These are phyloP conservation scores for Enteromius afrohamiltoni DNA, from an alignment of 2,797 vertebrate species.

Conservation along the genomic window DNA sequence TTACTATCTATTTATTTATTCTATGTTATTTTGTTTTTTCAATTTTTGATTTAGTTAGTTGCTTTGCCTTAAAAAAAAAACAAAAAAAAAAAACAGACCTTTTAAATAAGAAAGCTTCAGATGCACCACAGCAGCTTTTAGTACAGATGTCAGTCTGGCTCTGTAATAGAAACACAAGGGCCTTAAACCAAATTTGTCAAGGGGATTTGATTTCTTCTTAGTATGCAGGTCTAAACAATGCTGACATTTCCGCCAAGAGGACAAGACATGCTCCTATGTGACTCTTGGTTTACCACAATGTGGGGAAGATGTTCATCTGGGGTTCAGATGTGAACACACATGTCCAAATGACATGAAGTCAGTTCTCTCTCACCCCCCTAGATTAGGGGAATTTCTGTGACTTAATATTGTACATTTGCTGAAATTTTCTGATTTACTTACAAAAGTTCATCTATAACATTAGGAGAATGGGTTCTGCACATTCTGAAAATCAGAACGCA, in stretches of 20 bases:
- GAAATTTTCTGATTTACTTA: neutral
- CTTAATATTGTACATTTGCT: neutral
- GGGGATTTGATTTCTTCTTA: conserved; percentile 27
- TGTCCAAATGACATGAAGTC: conserved; percentile 24
- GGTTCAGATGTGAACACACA: conserved; percentile 52
- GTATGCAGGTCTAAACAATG: conserved; percentile 32
- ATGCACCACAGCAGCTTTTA: conserved; percentile 33
- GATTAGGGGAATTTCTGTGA: conserved; percentile 20
- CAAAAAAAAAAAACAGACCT: neutral
- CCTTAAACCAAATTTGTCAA: conserved; percentile 33
- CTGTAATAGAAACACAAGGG: conserved; percentile 16
- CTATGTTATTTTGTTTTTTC: too few species aligned
- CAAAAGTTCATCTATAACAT: neutral
- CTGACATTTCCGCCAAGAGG: conserved; percentile 46
- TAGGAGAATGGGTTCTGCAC: neutral
- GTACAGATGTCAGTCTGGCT: conserved; percentile 43
- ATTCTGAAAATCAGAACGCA: neutral
- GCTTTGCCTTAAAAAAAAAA: conserved; percentile 1
- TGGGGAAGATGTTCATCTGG: conserved; percentile 47
- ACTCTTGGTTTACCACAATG: conserved; percentile 7
- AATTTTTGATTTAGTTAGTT: too few species aligned
- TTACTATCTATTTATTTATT: too few species aligned
- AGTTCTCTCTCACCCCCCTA: conserved; percentile 7
- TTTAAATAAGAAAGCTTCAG: neutral
- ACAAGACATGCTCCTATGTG: conserved; percentile 36